Evolutionary conservation across 23 tunicate species (phyloP).

Genomic region (Corella eumyota): DNA sequence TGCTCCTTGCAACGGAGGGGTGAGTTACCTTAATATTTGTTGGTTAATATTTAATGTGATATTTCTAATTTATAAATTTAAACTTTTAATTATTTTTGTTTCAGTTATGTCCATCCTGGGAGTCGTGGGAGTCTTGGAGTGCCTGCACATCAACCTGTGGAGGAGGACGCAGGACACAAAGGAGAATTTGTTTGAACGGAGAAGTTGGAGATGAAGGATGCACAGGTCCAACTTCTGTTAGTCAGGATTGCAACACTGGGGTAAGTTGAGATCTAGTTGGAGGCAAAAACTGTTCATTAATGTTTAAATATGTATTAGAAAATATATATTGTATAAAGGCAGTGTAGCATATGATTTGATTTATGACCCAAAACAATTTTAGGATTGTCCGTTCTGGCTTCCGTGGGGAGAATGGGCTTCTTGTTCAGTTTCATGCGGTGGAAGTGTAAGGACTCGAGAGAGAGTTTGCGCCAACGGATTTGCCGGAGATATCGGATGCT

Average conservation of each 20-base stretch:
- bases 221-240: slow-evolving; percentile 1
- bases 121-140: slow-evolving; percentile 33
- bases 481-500: slow-evolving; percentile 26
- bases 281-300: not conserved
- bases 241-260: slow-evolving; percentile 9
- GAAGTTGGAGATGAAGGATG: slow-evolving; percentile 26
- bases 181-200: slow-evolving; percentile 34
- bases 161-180: slow-evolving; percentile 13
- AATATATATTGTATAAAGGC: no score
- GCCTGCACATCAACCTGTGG: slow-evolving; percentile 37
- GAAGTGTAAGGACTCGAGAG: slow-evolving; percentile 13
- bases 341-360: no score
- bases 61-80: not conserved
- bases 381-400: slow-evolving; percentile 51
- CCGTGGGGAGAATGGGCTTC: slow-evolving; percentile 49
- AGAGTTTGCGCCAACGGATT: slow-evolving; percentile 24
- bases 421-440: slow-evolving; percentile 23
- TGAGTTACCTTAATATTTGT: slow-evolving; percentile 10
- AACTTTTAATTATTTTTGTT: not conserved
- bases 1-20: slow-evolving; percentile 30
- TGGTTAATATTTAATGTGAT: not conserved
- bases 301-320: no score
- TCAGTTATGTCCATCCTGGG: slow-evolving; percentile 3
- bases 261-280: not conserved
- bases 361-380: no score